phyloP scores from a whole-genome alignment of 2,888 invertebrate genomes.

The Yponomeuta sedellus region DNA sequence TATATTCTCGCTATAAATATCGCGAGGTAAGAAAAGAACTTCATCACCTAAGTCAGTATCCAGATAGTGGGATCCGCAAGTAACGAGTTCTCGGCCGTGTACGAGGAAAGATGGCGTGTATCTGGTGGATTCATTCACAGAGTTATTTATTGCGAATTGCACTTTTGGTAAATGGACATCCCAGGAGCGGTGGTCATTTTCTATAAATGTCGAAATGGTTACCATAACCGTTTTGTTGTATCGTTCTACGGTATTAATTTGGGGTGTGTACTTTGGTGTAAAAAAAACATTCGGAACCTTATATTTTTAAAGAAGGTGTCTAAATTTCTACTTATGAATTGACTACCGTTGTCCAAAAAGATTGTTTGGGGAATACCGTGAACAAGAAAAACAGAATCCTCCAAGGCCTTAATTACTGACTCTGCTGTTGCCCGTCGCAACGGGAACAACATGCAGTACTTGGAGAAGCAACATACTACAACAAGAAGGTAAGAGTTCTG shows the following conservation, averaged over 20 bases:
- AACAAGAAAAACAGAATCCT: conserved; percentile 23
- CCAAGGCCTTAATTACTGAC: conserved; percentile 14
- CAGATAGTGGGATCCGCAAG: conserved; percentile 10
- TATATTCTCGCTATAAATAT: conserved; percentile 16
- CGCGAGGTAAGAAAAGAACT: conserved; percentile 14
- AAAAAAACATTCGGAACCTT: conserved; percentile 25
- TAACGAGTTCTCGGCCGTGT: too few species aligned
- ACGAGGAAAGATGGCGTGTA: too few species aligned
- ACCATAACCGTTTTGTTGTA: too few species aligned
- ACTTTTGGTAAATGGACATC: too few species aligned
- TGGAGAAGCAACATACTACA: too few species aligned
- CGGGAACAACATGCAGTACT: too few species aligned
- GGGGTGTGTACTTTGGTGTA: conserved; percentile 8
- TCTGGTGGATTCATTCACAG: too few species aligned
- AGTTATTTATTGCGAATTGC: too few species aligned
- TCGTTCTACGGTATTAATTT: too few species aligned
- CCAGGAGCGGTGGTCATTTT: too few species aligned
- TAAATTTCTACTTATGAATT: conserved; percentile 17
- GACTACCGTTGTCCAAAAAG: conserved; percentile 22
- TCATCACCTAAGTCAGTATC: conserved; percentile 1
- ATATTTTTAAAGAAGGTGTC: conserved; percentile 23
- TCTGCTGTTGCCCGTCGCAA: background rate
- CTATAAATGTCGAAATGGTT: too few species aligned
- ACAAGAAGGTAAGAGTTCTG: too few species aligned
- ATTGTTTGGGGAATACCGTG: conserved; percentile 30